These are phyloP conservation scores for Leptogaster cylindrica DNA, from an alignment of 2,888 invertebrate genomes.

Conservation along the genomic window DNA sequence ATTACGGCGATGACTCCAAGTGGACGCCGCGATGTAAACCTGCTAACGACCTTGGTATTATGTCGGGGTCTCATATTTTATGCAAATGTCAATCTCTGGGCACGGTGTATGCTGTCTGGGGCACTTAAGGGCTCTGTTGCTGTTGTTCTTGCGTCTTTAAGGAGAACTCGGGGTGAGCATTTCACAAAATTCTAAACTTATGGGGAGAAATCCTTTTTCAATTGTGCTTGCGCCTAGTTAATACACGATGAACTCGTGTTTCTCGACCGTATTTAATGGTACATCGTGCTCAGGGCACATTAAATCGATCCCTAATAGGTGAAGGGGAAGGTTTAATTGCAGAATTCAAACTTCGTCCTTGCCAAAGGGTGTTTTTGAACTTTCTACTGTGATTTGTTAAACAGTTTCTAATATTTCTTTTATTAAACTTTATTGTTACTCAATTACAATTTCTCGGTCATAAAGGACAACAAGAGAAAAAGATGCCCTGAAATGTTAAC, in stretches of 20 bases:
- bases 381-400: too few species aligned
- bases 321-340: not conserved
- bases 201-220: not conserved
- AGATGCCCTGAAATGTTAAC: too few species aligned
- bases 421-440: too few species aligned
- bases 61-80: slow-evolving; percentile 46
- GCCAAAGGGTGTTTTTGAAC: too few species aligned
- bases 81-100: slow-evolving; percentile 40
- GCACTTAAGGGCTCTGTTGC: not conserved
- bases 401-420: too few species aligned
- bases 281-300: slow-evolving; percentile 14
- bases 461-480: too few species aligned
- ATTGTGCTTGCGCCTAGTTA: not conserved
- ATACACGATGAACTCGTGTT: not conserved
- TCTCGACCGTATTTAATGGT: too few species aligned
- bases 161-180: slow-evolving; percentile 5
- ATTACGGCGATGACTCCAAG: slow-evolving; percentile 7
- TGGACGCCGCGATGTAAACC: slow-evolving; percentile 30
- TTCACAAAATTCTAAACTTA: too few species aligned
- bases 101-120: slow-evolving; percentile 3
- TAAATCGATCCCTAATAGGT: slow-evolving; percentile 14
- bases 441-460: too few species aligned
- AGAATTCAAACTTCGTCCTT: too few species aligned
- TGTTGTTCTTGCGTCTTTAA: slow-evolving; percentile 16
- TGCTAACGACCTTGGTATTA: slow-evolving; percentile 46